These are phyloP conservation scores for Pedionomus torquatus DNA, from an alignment of 2,113 vertebrate species.

Conservation along the genomic window DNA sequence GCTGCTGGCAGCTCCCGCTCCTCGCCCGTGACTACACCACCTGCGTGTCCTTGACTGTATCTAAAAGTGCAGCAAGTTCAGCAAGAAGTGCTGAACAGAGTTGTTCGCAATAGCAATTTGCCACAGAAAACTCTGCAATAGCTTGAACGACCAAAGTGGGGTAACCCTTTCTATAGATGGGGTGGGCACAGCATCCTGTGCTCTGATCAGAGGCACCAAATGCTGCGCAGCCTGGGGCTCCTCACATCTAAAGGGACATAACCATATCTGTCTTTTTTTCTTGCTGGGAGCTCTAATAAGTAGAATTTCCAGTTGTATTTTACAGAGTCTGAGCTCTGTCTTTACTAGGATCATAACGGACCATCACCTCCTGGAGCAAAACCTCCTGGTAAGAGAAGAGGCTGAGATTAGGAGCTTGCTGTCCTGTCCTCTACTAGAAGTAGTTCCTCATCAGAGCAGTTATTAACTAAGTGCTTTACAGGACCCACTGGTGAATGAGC, in stretches of 20 bases:
- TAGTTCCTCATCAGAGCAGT: not conserved
- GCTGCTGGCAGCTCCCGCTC: not conserved
- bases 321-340: not conserved
- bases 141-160: fast-evolving
- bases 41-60: not conserved
- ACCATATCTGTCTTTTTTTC: not conserved
- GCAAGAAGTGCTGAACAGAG: not conserved
- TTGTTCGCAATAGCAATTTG: too few species aligned
- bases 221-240: not conserved
- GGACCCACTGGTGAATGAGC: not conserved
- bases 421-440: not conserved
- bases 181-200: fast-evolving
- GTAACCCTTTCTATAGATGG: not conserved
- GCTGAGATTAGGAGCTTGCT: not conserved
- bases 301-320: not conserved
- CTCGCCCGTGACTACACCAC: not conserved
- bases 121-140: not conserved
- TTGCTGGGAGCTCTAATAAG: not conserved
- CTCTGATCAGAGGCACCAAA: not conserved
- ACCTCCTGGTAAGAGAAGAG: not conserved
- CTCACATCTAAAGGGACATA: not conserved
- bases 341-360: not conserved
- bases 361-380: not conserved
- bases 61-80: not conserved
- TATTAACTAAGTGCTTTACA: not conserved